Conservation (phyloP, 2,888 invertebrate species). For the Drosophila neonasuta region DNA sequence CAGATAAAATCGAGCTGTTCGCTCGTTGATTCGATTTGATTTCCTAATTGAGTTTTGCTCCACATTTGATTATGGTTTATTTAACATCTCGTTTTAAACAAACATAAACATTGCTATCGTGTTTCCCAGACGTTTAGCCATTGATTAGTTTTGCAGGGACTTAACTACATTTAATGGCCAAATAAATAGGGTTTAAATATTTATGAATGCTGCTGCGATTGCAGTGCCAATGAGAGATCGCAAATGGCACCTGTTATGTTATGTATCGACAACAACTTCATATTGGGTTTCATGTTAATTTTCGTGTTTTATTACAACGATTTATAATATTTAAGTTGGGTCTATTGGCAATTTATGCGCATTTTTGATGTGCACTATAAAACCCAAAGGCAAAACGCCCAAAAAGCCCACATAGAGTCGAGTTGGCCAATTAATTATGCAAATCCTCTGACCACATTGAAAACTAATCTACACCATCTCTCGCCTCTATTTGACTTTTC, state of each 20-base stretch:
- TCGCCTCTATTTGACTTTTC: conserved; percentile 18
- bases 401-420: conserved; percentile 26
- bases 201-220: conserved; percentile 27
- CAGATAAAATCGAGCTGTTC: not conserved
- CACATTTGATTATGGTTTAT: not conserved
- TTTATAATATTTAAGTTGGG: conserved; percentile 61
- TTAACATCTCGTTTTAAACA: conserved; percentile 2
- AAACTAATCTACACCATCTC: conserved; percentile 59
- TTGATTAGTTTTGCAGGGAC: conserved; percentile 15
- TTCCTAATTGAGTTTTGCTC: conserved; percentile 11
- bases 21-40: not conserved
- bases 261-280: conserved; percentile 7
- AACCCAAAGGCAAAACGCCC: conserved; percentile 50
- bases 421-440: conserved; percentile 70
- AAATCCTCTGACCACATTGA: conserved; percentile 52
- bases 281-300: conserved; percentile 49
- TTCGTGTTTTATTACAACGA: conserved; percentile 65
- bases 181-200: conserved; percentile 49
- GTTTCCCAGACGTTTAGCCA: conserved; percentile 28
- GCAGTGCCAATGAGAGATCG: conserved; percentile 22
- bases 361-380: conserved; percentile 73
- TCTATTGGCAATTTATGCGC: conserved; percentile 60
- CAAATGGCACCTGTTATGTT: conserved; percentile 53
- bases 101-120: conserved; percentile 16
- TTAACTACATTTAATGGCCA: conserved; percentile 35